These are phyloP conservation scores for Orbicella faveolata DNA, from an alignment of 64 coral and sea anemone species.

Conservation along the genomic window DNA sequence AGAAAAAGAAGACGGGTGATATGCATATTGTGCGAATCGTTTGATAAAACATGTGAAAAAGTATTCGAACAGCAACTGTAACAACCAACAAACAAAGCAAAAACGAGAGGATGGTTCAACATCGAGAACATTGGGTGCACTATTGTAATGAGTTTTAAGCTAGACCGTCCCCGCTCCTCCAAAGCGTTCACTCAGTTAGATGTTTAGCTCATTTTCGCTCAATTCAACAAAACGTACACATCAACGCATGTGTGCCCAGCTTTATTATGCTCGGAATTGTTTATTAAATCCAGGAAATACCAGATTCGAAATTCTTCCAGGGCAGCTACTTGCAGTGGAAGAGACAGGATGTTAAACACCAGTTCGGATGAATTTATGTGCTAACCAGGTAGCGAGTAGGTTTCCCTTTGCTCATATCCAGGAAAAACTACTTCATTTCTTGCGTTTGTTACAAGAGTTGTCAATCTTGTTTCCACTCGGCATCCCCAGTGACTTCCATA, in stretches of 20 bases:
- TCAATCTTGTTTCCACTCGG: not conserved
- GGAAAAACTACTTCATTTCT: not conserved
- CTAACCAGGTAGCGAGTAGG: not conserved
- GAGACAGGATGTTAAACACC: not conserved
- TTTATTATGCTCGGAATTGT: not conserved
- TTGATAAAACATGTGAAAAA: too few species aligned
- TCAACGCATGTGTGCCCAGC: not conserved
- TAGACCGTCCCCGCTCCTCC: too few species aligned
- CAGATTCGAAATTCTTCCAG: constrained; percentile 4
- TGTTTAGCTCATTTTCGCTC: too few species aligned
- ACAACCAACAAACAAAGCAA: too few species aligned
- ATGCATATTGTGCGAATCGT: too few species aligned
- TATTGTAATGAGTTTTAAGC: too few species aligned
- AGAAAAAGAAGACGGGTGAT: too few species aligned
- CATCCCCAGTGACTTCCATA: not conserved
- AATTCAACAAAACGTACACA: not conserved
- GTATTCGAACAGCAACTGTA: too few species aligned
- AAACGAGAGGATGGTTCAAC: too few species aligned
- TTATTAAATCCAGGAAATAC: not conserved
- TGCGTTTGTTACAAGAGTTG: not conserved
- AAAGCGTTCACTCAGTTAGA: too few species aligned
- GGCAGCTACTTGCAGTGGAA: not conserved
- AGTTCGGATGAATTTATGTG: constrained; percentile 26
- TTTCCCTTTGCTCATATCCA: not conserved
- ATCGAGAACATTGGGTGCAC: too few species aligned